Evolutionary conservation across 2,113 vertebrate genomes (phyloP).

Genomic region (Micromys minutus): DNA sequence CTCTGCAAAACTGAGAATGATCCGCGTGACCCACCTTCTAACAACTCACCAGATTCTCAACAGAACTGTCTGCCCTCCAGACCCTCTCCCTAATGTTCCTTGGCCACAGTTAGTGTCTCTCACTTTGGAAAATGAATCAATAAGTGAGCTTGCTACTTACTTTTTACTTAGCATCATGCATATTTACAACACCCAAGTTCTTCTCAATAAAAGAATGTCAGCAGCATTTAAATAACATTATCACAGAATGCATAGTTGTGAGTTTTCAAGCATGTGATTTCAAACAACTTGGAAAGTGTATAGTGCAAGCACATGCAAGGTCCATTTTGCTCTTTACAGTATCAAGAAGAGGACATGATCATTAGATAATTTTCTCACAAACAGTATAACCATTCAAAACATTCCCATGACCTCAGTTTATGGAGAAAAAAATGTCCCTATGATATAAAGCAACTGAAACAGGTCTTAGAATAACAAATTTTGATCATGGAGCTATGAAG

Average conservation of each 20-base stretch:
- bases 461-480: conserved; percentile 6
- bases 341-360: not conserved
- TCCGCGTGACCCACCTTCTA: not conserved
- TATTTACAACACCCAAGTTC: conserved; percentile 28
- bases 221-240: conserved; percentile 39
- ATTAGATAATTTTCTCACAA: conserved; percentile 9
- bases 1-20: not conserved
- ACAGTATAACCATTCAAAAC: conserved; percentile 29
- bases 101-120: not conserved
- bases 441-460: conserved; percentile 9
- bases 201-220: conserved; percentile 43
- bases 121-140: conserved; percentile 14
- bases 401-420: not conserved
- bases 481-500: not conserved
- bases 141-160: not conserved
- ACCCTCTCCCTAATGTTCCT: not conserved
- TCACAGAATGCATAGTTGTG: not conserved
- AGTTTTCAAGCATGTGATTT: conserved; percentile 19
- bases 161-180: conserved; percentile 1
- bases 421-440: not conserved
- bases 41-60: not conserved
- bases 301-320: not conserved
- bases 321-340: not conserved
- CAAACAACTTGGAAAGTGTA: conserved; percentile 54
- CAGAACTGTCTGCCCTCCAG: not conserved